Base-by-base conservation (phyloP, 2,113 vertebrate genomes). In the Cottus gobio region DNA sequence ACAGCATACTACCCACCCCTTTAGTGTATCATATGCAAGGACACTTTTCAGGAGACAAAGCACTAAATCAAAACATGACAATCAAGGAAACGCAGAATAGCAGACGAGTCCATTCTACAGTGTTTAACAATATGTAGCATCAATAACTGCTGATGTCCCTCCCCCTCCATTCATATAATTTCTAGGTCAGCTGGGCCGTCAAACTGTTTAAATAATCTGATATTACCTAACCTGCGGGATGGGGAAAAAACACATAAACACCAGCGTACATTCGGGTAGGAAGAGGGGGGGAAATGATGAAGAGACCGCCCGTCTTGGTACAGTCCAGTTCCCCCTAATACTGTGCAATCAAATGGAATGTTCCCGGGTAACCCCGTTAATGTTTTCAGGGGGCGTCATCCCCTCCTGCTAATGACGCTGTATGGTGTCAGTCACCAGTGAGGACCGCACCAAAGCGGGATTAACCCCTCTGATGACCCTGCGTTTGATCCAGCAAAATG, bases 321-420 rank as follows among this genome's bases (percentile, higher is more conserved):
- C 37, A 77, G 20, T 58, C 72, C 73, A n/a, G 10, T 20, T 22
- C 2, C n/a, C 24, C 75, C 61, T 36, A 42, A 11, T 31, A 36
- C 10, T 42, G 36, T 52, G 34, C 8, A 67, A 20, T 76, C 46
- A 71, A 54, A 70, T 61, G 48, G 82, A 80, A 62, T 74, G 60
- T 16, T 30, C 77, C 56, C 0, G 12, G 42, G 65, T 88, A 86
- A 92, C 89, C 86, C 83, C 80, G 82, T 60, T 91, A 85, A 86
- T 89, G 83, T 88, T 79, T 79, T 80, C 37, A 67, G 66, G 66
- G 69, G 69, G 70, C 67, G 72, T 90, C 60, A 77, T 52, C 71
- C 62, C 60, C 28, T 61, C 37, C 28, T 30, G 70, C 68, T 63
- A 68, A 75, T 61, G 52, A 54, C 5, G 39, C 66, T 73, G 63